A percentile compares a stretch with the other conserved stretches of the same genome.
Evolutionary conservation across 2,888 invertebrate species (phyloP).

Genomic region (Drosophila limbata): DNA sequence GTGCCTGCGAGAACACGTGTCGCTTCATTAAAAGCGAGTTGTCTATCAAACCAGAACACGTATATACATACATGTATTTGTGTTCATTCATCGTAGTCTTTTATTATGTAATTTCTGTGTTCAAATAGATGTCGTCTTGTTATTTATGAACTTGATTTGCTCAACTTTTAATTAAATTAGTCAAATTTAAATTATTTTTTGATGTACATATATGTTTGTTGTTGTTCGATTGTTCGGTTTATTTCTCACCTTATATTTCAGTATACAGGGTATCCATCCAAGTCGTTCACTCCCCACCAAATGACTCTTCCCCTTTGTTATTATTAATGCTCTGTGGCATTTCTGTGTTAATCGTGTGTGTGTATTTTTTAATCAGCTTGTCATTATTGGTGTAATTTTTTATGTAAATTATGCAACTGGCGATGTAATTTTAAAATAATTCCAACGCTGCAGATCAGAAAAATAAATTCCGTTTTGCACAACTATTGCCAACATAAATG

Average conservation of each 20-base stretch:
- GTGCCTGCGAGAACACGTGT: slow-evolving; percentile 43
- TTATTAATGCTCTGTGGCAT: slow-evolving; percentile 19
- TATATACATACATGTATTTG: not conserved
- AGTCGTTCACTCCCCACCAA: not conserved
- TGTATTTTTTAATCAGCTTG: slow-evolving; percentile 59
- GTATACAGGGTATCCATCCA: not conserved
- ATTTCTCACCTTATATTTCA: not conserved
- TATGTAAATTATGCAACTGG: slow-evolving; percentile 53
- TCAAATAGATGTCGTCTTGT: slow-evolving; percentile 31
- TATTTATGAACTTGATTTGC: slow-evolving; percentile 1
- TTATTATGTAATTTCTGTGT: slow-evolving; percentile 11
- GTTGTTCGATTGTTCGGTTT: too few relatives aligned
- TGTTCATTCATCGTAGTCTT: not conserved
- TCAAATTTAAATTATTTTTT: not conserved
- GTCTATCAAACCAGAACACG: slow-evolving; percentile 34
- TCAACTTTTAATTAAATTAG: not conserved
- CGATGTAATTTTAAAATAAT: slow-evolving; percentile 35
- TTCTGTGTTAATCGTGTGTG: slow-evolving; percentile 48
- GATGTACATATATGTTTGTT: too few relatives aligned
- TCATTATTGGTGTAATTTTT: slow-evolving; percentile 63
- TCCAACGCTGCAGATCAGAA: slow-evolving; percentile 35
- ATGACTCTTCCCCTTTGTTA: not conserved
- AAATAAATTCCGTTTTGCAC: slow-evolving; percentile 45
- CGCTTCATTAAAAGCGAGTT: slow-evolving; percentile 54
- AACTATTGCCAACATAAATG: slow-evolving; percentile 47